phyloP scores from a whole-genome alignment of 1,140 invertebrate species.

The Copidosoma floridanum region DNA sequence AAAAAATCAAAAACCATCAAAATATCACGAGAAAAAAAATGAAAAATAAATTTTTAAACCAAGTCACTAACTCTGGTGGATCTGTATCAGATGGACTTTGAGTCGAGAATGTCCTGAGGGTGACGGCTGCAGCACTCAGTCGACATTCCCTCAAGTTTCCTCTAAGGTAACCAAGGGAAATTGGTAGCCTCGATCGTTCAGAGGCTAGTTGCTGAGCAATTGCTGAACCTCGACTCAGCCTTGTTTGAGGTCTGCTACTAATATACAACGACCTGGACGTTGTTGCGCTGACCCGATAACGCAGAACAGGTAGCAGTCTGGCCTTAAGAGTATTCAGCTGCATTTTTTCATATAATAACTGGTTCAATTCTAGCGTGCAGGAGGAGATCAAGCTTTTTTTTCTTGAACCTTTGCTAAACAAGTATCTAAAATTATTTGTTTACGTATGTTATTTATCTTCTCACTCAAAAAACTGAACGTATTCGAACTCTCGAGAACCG shows the following conservation, averaged over 20 bases:
- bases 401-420: too few species aligned
- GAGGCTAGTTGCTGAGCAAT: background rate
- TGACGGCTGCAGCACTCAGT: slow-evolving; percentile 20
- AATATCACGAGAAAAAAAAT: background rate
- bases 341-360: slow-evolving; percentile 6
- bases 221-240: background rate
- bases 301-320: slow-evolving; percentile 32
- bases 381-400: background rate
- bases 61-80: slow-evolving; percentile 32
- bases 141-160: slow-evolving; percentile 16
- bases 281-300: slow-evolving; percentile 23
- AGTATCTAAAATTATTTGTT: background rate
- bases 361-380: background rate
- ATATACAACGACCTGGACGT: slow-evolving; percentile 28
- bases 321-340: slow-evolving; percentile 21
- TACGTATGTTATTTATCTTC: background rate
- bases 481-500: slow-evolving; percentile 24
- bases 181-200: slow-evolving; percentile 1
- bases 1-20: background rate
- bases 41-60: background rate
- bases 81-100: slow-evolving; percentile 36
- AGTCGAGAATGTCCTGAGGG: slow-evolving; percentile 36
- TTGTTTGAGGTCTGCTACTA: slow-evolving; percentile 19
- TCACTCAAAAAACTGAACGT: background rate
- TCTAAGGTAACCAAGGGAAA: slow-evolving; percentile 3